Conservation (phyloP, 1,140 invertebrate species). For the Drosophila hydei region DNA sequence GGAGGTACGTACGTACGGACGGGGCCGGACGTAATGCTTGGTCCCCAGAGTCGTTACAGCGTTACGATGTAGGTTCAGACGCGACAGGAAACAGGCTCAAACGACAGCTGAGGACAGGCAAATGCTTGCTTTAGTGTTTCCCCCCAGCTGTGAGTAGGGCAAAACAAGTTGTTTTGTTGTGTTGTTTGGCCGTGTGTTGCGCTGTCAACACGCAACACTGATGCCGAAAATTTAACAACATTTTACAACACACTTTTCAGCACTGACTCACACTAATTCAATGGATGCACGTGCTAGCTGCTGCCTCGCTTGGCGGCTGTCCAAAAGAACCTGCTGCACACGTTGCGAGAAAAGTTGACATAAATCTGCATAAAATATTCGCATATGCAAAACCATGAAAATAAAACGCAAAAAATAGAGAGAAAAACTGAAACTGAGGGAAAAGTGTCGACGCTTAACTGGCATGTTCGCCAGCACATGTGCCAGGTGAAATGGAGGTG, state of each 20-base stretch:
- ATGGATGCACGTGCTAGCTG: constrained; percentile 67
- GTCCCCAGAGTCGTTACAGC: constrained; percentile 8
- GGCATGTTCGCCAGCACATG: constrained; percentile 60
- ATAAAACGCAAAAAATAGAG: constrained; percentile 22
- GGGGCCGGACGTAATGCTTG: no score
- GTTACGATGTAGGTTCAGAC: constrained; percentile 7
- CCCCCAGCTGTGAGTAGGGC: constrained; percentile 57
- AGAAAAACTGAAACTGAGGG: constrained; percentile 6
- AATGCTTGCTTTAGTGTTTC: not conserved
- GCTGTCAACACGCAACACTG: constrained; percentile 62
- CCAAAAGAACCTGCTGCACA: constrained; percentile 59
- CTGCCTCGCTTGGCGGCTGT: not conserved
- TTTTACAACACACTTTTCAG: constrained; percentile 61
- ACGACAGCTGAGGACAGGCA: constrained; percentile 12
- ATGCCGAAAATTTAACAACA: constrained; percentile 60
- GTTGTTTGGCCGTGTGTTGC: constrained; percentile 43
- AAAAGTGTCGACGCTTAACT: constrained; percentile 61
- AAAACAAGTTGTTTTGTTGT: constrained; percentile 63
- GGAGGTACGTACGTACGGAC: not conserved
- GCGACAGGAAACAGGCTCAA: constrained; percentile 19
- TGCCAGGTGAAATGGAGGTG: constrained; percentile 8
- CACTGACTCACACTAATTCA: constrained; percentile 65
- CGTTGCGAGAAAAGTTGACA: constrained; percentile 75
- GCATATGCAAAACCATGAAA: constrained; percentile 67
- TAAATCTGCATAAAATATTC: constrained; percentile 82